phyloP scores from a whole-genome alignment of 2,113 vertebrate genomes.

The Condylura cristata region DNA sequence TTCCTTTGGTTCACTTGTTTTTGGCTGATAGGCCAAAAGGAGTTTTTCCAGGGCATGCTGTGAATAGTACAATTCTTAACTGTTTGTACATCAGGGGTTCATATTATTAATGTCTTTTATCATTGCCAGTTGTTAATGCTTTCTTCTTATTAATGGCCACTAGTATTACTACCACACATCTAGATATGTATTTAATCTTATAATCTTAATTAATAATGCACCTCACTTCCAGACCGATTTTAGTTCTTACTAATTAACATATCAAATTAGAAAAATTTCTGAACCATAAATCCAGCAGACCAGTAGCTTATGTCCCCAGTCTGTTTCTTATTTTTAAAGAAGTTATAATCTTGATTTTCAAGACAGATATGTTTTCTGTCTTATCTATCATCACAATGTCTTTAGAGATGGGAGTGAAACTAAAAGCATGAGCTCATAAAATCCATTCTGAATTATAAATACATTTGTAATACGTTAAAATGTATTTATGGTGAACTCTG shows the following conservation, averaged over 20 bases:
- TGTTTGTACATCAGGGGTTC: not conserved
- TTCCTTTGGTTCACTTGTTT: not conserved
- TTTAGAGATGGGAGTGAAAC: not conserved
- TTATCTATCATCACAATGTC: not conserved
- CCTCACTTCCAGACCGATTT: not conserved
- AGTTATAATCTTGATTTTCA: not conserved
- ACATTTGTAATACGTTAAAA: not conserved
- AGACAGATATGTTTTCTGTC: not conserved
- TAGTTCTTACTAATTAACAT: not conserved
- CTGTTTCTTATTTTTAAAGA: not conserved
- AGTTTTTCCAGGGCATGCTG: not conserved
- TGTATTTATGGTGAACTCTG: not conserved
- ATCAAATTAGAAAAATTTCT: not conserved
- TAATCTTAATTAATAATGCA: not conserved
- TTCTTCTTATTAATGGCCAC: not conserved
- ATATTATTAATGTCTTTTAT: slow-evolving; percentile 1
- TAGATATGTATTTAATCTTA: not conserved
- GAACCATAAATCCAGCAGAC: not conserved
- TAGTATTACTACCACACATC: not conserved
- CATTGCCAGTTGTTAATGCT: not conserved
- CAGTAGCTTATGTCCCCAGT: not conserved
- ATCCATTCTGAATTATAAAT: not conserved
- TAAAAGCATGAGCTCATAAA: not conserved
- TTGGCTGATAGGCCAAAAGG: not conserved
- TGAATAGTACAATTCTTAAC: not conserved